Evolutionary conservation across 2,113 vertebrate species (phyloP).

Genomic region (Chloropsis cyanopogon): DNA sequence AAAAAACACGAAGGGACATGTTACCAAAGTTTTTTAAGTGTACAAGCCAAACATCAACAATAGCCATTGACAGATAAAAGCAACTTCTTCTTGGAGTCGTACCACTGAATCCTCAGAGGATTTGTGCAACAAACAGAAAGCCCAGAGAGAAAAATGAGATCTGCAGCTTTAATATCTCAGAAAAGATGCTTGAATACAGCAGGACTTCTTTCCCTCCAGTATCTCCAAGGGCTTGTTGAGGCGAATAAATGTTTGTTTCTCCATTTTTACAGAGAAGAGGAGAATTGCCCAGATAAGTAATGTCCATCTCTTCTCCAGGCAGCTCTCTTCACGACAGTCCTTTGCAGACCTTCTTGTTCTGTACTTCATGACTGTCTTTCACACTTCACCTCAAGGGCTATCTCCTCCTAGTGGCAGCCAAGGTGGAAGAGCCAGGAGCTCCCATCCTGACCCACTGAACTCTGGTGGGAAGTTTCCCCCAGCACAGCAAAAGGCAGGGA

Average conservation of each 20-base stretch:
- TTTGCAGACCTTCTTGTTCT: not conserved
- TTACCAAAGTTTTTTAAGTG: not conserved
- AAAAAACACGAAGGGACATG: not conserved
- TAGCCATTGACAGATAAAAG: conserved; percentile 20
- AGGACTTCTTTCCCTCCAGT: not conserved
- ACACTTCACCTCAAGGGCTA: not conserved
- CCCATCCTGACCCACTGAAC: not conserved
- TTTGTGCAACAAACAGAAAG: not conserved
- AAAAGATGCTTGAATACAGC: not conserved
- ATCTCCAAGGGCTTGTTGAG: not conserved
- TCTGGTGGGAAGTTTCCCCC: not conserved
- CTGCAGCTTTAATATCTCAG: not conserved
- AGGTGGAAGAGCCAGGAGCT: not conserved
- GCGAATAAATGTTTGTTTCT: not conserved
- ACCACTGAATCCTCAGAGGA: not conserved
- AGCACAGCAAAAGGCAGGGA: not conserved
- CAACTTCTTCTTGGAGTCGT: not conserved
- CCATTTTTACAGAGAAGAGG: not conserved
- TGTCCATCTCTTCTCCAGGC: not conserved
- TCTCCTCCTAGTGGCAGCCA: not conserved
- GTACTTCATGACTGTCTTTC: not conserved
- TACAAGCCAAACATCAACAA: conserved; percentile 25
- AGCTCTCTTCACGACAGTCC: not conserved
- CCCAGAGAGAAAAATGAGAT: not conserved
- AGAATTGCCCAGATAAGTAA: not conserved